phyloP scores from a whole-genome alignment of 2,797 vertebrate species.

The Artibeus lituratus region DNA sequence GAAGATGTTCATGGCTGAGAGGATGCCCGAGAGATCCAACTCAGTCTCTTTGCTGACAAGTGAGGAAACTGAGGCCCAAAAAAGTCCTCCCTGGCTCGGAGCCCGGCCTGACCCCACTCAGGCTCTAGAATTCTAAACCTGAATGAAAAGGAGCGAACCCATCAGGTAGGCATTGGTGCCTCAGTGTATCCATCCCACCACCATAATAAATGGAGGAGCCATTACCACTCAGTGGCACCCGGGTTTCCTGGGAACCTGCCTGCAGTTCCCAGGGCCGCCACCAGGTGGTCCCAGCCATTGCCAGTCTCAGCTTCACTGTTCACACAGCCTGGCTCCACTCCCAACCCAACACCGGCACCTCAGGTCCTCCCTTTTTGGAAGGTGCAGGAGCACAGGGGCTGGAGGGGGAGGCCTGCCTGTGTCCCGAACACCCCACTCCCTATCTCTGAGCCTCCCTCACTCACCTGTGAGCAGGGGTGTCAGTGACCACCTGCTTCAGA shows the following conservation, averaged over 20 bases:
- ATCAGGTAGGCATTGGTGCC: not conserved
- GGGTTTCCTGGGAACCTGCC: not conserved
- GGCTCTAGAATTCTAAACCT: not conserved
- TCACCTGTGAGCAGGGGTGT: not conserved
- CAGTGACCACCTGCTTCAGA: not conserved
- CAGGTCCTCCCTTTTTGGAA: not conserved
- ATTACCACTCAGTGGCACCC: not conserved
- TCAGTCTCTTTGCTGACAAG: not conserved
- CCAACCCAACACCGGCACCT: not conserved
- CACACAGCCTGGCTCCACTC: not conserved
- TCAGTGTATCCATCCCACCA: not conserved
- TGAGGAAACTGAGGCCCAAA: not conserved
- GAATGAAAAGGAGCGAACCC: not conserved
- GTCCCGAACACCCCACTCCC: too few species aligned
- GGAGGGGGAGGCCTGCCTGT: not conserved
- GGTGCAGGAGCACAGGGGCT: not conserved
- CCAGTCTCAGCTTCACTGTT: too few species aligned
- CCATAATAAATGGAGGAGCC: not conserved
- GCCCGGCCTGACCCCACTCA: not conserved
- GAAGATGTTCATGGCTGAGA: not conserved
- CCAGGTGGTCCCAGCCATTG: not conserved
- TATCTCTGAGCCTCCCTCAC: not conserved
- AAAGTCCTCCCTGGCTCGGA: not conserved
- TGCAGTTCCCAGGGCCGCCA: not conserved
- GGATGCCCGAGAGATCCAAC: not conserved